These are phyloP conservation scores for Drosophila bunnanda DNA, from an alignment of 2,888 invertebrate genomes.

Conservation along the genomic window DNA sequence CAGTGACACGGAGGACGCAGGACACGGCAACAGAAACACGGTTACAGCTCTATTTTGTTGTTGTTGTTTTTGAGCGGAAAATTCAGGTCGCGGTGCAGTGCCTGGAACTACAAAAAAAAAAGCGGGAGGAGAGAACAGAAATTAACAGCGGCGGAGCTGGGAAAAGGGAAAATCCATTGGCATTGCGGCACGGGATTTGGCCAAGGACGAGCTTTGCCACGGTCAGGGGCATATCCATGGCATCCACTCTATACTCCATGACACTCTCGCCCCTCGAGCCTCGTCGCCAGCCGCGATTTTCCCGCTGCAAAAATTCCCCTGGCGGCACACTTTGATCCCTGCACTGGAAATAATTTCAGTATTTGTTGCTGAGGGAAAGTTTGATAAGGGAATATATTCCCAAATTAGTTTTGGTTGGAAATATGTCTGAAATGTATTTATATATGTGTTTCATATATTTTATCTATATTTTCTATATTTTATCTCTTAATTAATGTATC, in stretches of 20 bases:
- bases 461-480: neutral
- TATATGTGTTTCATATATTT: too few species aligned
- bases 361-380: too few species aligned
- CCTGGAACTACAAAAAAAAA: constrained; percentile 19
- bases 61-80: constrained; percentile 17
- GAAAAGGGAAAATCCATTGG: constrained; percentile 30
- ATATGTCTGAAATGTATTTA: neutral
- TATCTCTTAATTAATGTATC: neutral
- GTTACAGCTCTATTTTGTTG: constrained; percentile 14
- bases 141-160: constrained; percentile 12
- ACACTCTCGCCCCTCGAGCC: neutral
- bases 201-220: constrained; percentile 58
- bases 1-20: constrained; percentile 61
- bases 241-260: constrained; percentile 7
- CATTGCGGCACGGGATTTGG: constrained; percentile 39
- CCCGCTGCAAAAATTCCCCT: constrained; percentile 20
- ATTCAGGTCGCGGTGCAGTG: constrained; percentile 66
- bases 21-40: constrained; percentile 25
- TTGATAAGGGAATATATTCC: neutral
- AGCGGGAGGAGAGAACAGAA: neutral
- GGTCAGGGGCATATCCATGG: constrained; percentile 37
- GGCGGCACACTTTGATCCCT: constrained; percentile 39
- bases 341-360: neutral
- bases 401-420: too few species aligned
- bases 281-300: neutral